A percentile compares a stretch with the other conserved stretches of the same genome.
Evolutionary conservation across 2,888 invertebrate species (phyloP).

Genomic region (Carpatolechia fugitivella): DNA sequence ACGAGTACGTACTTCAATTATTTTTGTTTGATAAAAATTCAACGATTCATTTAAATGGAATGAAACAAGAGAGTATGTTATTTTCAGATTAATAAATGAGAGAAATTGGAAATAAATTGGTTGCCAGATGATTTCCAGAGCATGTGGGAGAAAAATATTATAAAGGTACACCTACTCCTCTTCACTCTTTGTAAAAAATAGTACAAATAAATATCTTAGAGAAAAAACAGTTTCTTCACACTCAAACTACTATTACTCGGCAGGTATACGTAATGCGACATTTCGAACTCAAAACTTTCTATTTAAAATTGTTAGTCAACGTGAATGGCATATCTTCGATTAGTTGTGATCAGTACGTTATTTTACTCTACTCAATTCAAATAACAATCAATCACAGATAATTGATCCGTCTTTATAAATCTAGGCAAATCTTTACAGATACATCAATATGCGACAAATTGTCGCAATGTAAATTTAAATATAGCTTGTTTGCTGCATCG

Average conservation of each 20-base stretch:
- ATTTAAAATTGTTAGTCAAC: neutral
- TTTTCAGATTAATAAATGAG: too few relatives aligned
- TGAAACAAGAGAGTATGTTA: too few relatives aligned
- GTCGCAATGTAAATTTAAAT: neutral
- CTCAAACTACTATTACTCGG: neutral
- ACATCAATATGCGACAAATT: neutral
- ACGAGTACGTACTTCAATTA: neutral
- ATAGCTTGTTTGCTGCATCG: neutral
- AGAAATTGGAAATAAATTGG: too few relatives aligned
- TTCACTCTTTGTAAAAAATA: neutral
- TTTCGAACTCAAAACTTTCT: conserved; percentile 1
- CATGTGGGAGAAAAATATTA: too few relatives aligned
- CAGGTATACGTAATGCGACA: conserved; percentile 3
- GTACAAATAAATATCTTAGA: too few relatives aligned
- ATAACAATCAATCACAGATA: neutral
- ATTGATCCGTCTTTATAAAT: neutral
- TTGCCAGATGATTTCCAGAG: too few relatives aligned
- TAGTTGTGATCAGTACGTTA: neutral
- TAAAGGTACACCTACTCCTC: too few relatives aligned
- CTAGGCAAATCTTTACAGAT: neutral
- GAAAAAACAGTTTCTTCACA: neutral
- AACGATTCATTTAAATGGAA: neutral
- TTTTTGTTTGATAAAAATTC: neutral
- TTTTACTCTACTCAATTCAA: neutral
- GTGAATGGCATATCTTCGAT: neutral